A percentile compares a stretch with the other conserved stretches of the same genome.
phyloP scores from a whole-genome alignment of 2,113 vertebrate species.

The Campylorhamphus procurvoides region DNA sequence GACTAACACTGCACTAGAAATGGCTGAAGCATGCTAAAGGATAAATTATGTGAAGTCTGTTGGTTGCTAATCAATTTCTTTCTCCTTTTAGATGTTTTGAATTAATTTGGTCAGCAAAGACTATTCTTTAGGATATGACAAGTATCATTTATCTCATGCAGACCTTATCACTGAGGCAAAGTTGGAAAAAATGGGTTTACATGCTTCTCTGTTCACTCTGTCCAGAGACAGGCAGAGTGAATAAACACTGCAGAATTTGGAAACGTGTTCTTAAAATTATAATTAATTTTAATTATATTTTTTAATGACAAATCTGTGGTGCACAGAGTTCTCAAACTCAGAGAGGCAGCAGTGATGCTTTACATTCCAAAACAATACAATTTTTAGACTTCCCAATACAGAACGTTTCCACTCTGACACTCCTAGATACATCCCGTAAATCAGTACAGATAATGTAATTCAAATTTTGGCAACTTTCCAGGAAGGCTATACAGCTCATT shows the following conservation, averaged over 20 bases:
- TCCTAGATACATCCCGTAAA: constrained; percentile 9
- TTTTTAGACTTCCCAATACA: neutral
- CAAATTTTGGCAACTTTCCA: constrained; percentile 35
- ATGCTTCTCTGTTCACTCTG: neutral
- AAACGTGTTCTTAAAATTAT: neutral
- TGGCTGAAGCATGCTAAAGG: neutral
- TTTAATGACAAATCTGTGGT: neutral
- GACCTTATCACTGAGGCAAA: neutral
- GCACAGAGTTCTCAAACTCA: neutral
- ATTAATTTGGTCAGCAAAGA: neutral
- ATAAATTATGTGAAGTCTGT: neutral
- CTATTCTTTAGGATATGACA: neutral
- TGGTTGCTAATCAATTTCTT: neutral
- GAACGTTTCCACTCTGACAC: neutral
- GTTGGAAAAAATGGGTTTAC: neutral
- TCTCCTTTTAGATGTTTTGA: neutral
- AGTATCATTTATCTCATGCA: neutral
- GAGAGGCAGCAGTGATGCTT: neutral
- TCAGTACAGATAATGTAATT: constrained; percentile 35
- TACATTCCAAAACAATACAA: neutral
- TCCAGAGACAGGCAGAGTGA: neutral
- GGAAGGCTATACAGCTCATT: neutral
- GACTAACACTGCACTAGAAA: neutral
- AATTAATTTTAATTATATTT: neutral
- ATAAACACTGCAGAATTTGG: neutral